A percentile compares a stretch with the other conserved stretches of the same genome.
These are phyloP conservation scores for Lontra canadensis DNA, from an alignment of 2,113 vertebrate species.

Conservation along the genomic window DNA sequence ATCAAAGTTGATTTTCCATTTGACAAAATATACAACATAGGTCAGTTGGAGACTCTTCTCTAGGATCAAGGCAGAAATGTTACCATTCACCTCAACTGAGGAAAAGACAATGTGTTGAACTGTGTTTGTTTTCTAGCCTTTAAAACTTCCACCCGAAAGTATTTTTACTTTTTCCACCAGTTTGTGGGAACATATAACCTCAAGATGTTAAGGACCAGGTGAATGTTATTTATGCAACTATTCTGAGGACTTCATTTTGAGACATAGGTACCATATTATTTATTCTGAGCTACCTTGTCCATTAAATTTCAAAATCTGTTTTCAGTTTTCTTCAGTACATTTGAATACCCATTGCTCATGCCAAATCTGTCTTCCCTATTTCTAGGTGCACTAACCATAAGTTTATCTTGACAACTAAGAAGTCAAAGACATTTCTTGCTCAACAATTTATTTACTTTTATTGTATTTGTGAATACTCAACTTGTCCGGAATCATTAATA, in stretches of 20 bases:
- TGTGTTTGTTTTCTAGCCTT: neutral
- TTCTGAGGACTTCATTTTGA: neutral
- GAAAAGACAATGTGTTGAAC: neutral
- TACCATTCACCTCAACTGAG: neutral
- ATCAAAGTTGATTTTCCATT: neutral
- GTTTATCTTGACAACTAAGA: neutral
- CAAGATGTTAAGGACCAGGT: neutral
- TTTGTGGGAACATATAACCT: neutral
- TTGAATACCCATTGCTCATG: neutral
- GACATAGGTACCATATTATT: neutral
- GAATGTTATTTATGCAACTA: neutral
- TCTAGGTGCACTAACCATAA: neutral
- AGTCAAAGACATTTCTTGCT: neutral
- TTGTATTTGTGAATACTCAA: neutral
- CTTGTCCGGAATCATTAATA: neutral
- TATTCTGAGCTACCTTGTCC: neutral
- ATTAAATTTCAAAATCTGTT: neutral
- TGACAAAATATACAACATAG: neutral
- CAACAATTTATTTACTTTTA: slow-evolving; percentile 9
- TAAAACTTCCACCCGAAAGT: neutral
- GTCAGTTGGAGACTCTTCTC: neutral
- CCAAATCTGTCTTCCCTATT: neutral
- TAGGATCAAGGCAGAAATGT: neutral
- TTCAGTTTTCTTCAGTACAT: neutral
- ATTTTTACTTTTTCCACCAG: neutral